phyloP scores from a whole-genome alignment of 2,888 invertebrate species.

The Desoria tigrina region DNA sequence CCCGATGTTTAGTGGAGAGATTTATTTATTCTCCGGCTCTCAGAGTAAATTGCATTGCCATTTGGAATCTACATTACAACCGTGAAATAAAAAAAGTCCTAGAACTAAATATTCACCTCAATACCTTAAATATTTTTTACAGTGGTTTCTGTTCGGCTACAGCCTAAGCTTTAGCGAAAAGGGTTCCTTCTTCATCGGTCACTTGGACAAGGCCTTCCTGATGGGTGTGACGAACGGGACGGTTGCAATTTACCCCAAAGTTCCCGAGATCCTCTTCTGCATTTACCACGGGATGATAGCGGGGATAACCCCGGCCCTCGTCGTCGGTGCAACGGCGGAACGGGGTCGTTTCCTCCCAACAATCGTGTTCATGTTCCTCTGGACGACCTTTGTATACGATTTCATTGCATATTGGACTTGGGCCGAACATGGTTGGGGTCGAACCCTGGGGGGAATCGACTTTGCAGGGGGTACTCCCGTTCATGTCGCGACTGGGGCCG shows the following conservation, averaged over 20 bases:
- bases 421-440: constrained; percentile 25
- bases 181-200: constrained; percentile 39
- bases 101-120: no score
- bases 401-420: constrained; percentile 35
- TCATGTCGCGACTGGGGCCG: constrained; percentile 41
- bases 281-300: constrained; percentile 49
- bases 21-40: no score
- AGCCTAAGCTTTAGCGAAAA: constrained; percentile 37
- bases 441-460: constrained; percentile 29
- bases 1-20: no score
- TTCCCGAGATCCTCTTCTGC: constrained; percentile 48
- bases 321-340: constrained; percentile 49
- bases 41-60: no score
- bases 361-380: constrained; percentile 39
- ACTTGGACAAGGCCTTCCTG: constrained; percentile 38
- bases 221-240: constrained; percentile 23
- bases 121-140: constrained; percentile 2
- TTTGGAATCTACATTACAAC: no score
- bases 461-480: constrained; percentile 44
- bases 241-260: constrained; percentile 12
- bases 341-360: constrained; percentile 45
- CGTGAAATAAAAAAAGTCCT: no score
- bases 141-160: constrained; percentile 51
- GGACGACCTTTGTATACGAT: constrained; percentile 46
- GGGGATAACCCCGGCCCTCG: constrained; percentile 46